Base-by-base conservation (phyloP, 1,140 invertebrate species). In the Diachasma alloeum region DNA sequence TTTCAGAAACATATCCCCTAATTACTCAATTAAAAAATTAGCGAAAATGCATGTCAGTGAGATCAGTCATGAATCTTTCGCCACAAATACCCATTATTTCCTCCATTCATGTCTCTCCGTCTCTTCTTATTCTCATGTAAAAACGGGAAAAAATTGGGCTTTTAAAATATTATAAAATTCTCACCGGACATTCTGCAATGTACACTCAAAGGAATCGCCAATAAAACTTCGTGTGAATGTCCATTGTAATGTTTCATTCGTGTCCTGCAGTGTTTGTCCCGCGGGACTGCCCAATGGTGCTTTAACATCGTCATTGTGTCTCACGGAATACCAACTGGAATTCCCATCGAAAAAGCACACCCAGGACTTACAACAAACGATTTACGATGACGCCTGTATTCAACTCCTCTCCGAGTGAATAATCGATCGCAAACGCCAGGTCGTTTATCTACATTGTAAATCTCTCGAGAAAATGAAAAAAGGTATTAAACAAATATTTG, bases 361-460 rank as follows among this genome's bases (percentile, higher is more conserved):
- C 24, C 59, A 63, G 31, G 59, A 19, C 15, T 26, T 63, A 26
- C 59, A 63, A 63, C 59, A 24, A 26, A 72, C 77, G 44, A 78
- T 80, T 78, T 80, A 79, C 44, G 77, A 77, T 77, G 76, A 81
- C 80, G 31, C 74, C 71, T 73, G 69, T 66, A 72, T 46, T 37
- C 19, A 31, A 63, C 37, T 26, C 26, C 42, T 44, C 36, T 11
- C 9, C 42, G 66, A 74, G 48, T 66, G 39, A 77, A 72, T 44
- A 56, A 79, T 79, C 67, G 72, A 78, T 78, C 77, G 67, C 26
- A 68, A 68, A 68, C 15, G 66, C 66, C 26, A 68, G 31, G 31
- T 5, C 26, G 66, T 68, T 37, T 68, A 68, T 39, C 31, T 39
- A 63, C 59, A 68, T 39, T 37, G 36, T 68, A 68, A 68, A 68